Conservation (phyloP, 2,888 invertebrate species). For the Chrysolina haemoptera region DNA sequence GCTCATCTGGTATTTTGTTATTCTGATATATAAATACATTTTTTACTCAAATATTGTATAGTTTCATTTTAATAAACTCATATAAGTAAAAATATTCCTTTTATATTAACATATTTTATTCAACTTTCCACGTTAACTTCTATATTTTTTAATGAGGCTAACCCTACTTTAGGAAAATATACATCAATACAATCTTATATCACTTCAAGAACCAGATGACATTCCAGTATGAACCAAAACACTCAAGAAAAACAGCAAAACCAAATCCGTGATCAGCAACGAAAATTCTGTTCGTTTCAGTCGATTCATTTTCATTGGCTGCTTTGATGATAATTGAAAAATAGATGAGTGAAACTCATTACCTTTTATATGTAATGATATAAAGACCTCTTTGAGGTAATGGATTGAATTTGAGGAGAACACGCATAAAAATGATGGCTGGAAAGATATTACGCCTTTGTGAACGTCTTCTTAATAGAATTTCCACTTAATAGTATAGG, state of each 20-base stretch:
- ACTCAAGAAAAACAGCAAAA: background rate
- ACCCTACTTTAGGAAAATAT: too few relatives aligned
- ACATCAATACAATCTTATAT: too few relatives aligned
- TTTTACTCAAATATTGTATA: too few relatives aligned
- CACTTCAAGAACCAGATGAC: background rate
- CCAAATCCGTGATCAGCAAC: background rate
- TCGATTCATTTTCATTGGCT: slow-evolving; percentile 11
- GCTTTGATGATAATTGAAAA: slow-evolving; percentile 29
- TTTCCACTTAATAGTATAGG: slow-evolving; percentile 1
- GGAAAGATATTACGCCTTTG: slow-evolving; percentile 9
- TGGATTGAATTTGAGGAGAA: slow-evolving; percentile 6
- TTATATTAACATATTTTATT: too few relatives aligned
- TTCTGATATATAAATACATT: too few relatives aligned
- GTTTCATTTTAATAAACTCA: too few relatives aligned
- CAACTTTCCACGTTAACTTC: too few relatives aligned
- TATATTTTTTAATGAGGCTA: too few relatives aligned
- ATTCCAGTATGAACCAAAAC: background rate
- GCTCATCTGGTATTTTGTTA: too few relatives aligned
- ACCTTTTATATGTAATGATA: slow-evolving; percentile 6
- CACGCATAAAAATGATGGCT: slow-evolving; percentile 4
- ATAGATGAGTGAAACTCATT: slow-evolving; percentile 20
- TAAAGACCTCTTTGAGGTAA: slow-evolving; percentile 20
- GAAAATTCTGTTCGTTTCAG: background rate
- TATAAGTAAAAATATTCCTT: too few relatives aligned
- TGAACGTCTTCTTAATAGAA: slow-evolving; percentile 7